Conservation (phyloP, 2,113 vertebrate genomes). For the Tachysurus fulvidraco region DNA sequence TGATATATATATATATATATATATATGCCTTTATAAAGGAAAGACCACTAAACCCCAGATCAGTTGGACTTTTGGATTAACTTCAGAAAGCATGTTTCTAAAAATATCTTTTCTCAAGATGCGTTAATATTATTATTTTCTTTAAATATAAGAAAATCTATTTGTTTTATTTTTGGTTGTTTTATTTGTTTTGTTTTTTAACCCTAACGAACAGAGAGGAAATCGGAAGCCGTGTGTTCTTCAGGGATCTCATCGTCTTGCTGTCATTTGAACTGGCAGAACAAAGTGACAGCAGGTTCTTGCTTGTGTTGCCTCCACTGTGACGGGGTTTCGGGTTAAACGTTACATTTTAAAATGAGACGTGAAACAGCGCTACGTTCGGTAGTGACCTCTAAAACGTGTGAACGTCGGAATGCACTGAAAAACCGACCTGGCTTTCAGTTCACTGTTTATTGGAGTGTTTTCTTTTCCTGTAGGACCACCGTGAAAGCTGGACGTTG, state of each 20-base stretch:
- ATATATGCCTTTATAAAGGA: not conserved
- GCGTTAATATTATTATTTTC: not conserved
- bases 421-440: conserved; percentile 64
- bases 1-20: too few species aligned
- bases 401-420: conserved; percentile 24
- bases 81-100: not conserved
- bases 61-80: not conserved
- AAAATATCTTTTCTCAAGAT: not conserved
- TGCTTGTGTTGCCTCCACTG: conserved; percentile 14
- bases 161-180: too few species aligned
- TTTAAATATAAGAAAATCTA: too few species aligned
- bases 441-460: conserved; percentile 53
- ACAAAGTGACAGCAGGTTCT: conserved; percentile 22
- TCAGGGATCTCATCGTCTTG: not conserved
- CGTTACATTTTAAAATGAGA: not conserved
- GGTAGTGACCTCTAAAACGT: not conserved
- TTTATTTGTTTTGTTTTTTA: too few species aligned
- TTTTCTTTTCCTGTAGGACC: conserved; percentile 39
- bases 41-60: not conserved
- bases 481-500: conserved; percentile 48
- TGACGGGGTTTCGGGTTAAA: conserved; percentile 13
- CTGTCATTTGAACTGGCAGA: not conserved
- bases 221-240: not conserved
- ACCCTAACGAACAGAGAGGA: not conserved
- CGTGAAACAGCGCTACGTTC: not conserved